Conservation (phyloP, 2,797 vertebrate species). For the Esox lucius region DNA sequence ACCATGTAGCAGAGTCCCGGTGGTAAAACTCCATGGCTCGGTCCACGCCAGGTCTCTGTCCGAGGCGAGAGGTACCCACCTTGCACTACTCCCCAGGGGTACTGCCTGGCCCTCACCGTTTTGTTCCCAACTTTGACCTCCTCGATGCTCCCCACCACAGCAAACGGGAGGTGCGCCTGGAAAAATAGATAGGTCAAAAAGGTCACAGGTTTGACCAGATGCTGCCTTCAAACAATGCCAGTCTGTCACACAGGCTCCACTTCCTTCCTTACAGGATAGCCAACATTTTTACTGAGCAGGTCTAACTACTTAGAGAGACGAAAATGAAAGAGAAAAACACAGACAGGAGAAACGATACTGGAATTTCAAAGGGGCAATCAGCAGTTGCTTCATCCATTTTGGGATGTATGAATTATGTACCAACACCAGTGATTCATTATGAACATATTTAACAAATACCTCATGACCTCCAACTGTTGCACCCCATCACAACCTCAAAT, state of each 20-base stretch:
- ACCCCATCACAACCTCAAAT: too few species aligned
- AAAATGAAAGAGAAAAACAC: not conserved
- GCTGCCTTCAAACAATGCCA: not conserved
- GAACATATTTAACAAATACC: too few species aligned
- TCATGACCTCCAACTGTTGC: not conserved
- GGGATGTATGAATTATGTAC: too few species aligned
- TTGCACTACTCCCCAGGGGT: conserved; percentile 98
- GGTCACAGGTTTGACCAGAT: conserved; percentile 13
- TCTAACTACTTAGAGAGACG: not conserved
- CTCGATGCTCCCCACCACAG: conserved; percentile 96
- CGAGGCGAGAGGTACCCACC: too few species aligned
- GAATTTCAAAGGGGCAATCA: too few species aligned
- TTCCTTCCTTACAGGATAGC: not conserved
- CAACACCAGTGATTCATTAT: too few species aligned
- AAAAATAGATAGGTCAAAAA: conserved; percentile 19
- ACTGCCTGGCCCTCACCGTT: conserved; percentile 94
- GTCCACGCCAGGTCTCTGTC: too few species aligned
- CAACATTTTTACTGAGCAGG: not conserved
- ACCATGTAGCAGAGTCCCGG: not conserved
- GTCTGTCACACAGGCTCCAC: not conserved
- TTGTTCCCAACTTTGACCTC: conserved; percentile 99
- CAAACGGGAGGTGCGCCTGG: conserved; percentile 96
- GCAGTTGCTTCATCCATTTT: too few species aligned
- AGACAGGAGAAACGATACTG: not conserved
- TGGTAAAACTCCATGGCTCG: not conserved